These are phyloP conservation scores for Prolemur simus DNA, from an alignment of 2,113 vertebrate genomes.

Conservation along the genomic window DNA sequence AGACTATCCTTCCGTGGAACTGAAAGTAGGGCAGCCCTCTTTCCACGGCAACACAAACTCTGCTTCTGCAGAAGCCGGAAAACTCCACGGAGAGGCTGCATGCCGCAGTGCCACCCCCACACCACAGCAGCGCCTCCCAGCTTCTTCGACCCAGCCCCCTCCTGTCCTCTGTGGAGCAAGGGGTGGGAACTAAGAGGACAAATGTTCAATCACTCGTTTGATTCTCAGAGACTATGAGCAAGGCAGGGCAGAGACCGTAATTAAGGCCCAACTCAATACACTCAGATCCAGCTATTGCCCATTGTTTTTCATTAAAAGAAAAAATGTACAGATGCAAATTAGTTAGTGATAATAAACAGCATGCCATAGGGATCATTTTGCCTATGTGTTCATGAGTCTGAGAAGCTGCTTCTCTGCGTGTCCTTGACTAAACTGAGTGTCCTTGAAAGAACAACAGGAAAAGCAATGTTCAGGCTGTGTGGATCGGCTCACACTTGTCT, in stretches of 20 bases:
- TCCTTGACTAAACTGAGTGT: neutral
- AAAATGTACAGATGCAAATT: neutral
- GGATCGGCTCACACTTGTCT: neutral
- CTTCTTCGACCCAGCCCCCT: neutral
- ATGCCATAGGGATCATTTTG: neutral
- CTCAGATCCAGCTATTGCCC: neutral
- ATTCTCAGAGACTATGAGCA: neutral
- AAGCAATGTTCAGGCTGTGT: neutral
- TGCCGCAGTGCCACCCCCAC: neutral
- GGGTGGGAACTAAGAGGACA: neutral
- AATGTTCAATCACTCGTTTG: neutral
- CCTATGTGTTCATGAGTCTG: neutral
- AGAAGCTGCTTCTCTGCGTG: neutral
- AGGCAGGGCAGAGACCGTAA: neutral
- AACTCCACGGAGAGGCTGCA: neutral
- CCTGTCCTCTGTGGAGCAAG: neutral
- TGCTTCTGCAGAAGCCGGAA: neutral
- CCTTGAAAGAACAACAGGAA: neutral
- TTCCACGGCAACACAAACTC: neutral
- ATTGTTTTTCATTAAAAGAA: neutral
- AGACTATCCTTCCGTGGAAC: neutral
- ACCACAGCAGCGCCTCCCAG: neutral
- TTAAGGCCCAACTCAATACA: neutral
- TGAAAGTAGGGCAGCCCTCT: constrained; percentile 21
- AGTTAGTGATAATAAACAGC: neutral